Percentiles rank a stretch among this genome's conserved stretches.
phyloP scores from a whole-genome alignment of 2,888 invertebrate genomes.

The Anticlea derivata region DNA sequence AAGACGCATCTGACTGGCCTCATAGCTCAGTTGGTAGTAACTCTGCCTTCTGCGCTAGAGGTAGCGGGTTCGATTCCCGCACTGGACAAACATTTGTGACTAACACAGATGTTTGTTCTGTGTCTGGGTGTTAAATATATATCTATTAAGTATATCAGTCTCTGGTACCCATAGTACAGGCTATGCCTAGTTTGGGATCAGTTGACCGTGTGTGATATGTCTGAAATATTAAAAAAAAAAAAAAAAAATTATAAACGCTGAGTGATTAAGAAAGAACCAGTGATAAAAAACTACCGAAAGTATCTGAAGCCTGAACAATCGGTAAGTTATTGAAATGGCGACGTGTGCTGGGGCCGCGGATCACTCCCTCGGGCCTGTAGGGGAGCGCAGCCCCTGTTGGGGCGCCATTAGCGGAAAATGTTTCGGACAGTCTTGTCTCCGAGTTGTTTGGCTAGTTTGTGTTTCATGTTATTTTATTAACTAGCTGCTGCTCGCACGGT shows the following conservation, averaged over 20 bases:
- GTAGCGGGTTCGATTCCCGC: no score
- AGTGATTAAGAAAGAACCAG: background rate
- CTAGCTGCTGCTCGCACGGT: background rate
- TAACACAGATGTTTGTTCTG: no score
- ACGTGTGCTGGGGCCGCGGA: conserved; percentile 12
- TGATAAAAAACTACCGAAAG: background rate
- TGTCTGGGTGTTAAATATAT: no score
- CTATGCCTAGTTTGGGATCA: no score
- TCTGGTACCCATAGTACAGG: no score
- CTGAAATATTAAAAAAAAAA: no score
- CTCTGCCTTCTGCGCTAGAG: no score
- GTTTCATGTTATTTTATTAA: background rate
- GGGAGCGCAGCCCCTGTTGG: conserved; percentile 16
- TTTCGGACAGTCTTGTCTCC: background rate
- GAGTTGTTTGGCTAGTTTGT: conserved; percentile 8
- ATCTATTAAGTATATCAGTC: no score
- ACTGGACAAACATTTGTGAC: no score
- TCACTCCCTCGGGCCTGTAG: conserved; percentile 15
- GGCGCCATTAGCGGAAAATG: conserved; percentile 14
- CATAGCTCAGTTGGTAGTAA: no score
- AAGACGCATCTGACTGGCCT: no score
- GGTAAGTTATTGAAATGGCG: conserved; percentile 18
- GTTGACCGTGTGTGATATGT: no score
- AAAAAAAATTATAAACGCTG: background rate
- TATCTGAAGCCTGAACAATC: conserved; percentile 1